phyloP scores from a whole-genome alignment of 1,140 invertebrate species.

The Hyles vespertilio region DNA sequence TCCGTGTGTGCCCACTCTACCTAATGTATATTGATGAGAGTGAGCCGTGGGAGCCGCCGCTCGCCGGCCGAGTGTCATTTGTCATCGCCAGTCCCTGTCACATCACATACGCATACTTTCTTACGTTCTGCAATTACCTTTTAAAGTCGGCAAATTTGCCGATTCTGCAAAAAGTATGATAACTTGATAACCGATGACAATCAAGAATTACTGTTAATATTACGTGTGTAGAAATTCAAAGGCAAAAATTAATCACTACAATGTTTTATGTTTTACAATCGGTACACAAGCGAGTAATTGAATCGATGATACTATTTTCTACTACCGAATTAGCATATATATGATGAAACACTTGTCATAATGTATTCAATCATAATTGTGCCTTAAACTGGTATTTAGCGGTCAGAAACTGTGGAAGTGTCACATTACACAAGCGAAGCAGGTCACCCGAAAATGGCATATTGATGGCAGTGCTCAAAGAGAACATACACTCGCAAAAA shows the following conservation, averaged over 20 bases:
- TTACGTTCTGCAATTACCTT: slow-evolving; percentile 65
- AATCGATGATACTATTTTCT: neutral
- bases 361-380: slow-evolving; percentile 9
- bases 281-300: too few species aligned
- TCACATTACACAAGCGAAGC: slow-evolving; percentile 43
- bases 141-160: slow-evolving; percentile 54
- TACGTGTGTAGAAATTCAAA: too few species aligned
- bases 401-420: slow-evolving; percentile 26
- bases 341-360: slow-evolving; percentile 2
- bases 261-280: too few species aligned
- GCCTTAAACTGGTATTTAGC: slow-evolving; percentile 15
- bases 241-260: too few species aligned
- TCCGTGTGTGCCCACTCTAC: slow-evolving; percentile 27
- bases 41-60: slow-evolving; percentile 50
- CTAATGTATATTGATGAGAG: slow-evolving; percentile 60
- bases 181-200: slow-evolving; percentile 34
- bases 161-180: slow-evolving; percentile 43
- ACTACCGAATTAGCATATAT: neutral
- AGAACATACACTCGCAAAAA: slow-evolving; percentile 35
- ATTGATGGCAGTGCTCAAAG: slow-evolving; percentile 44
- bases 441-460: slow-evolving; percentile 42
- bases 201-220: slow-evolving; percentile 22
- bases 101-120: slow-evolving; percentile 58
- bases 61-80: slow-evolving; percentile 55
- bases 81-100: slow-evolving; percentile 65